Conservation (phyloP, 35 echinoderm and acorn worm genomes). For the Amphiura filiformis region DNA sequence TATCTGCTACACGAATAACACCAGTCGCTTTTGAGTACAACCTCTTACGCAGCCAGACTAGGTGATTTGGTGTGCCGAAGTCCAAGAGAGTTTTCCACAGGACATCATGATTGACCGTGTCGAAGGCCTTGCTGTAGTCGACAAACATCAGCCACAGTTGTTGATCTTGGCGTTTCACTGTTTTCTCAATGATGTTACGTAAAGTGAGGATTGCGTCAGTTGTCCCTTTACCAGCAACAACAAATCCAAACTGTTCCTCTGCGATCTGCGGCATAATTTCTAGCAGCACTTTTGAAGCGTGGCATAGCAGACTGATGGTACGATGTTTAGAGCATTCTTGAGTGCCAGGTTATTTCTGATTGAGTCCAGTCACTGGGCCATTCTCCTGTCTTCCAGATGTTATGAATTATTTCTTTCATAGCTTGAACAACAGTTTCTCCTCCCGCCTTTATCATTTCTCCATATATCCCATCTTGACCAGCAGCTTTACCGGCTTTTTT, state of each 20-base stretch:
- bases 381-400: constrained; percentile 38
- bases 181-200: constrained; percentile 43
- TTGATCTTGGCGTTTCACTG: constrained; percentile 51
- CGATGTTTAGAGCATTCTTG: constrained; percentile 39
- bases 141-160: constrained; percentile 47
- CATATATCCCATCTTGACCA: constrained; percentile 27
- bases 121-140: constrained; percentile 18
- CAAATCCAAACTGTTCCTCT: constrained; percentile 19
- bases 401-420: constrained; percentile 45
- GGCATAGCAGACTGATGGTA: constrained; percentile 45
- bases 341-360: constrained; percentile 38
- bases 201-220: constrained; percentile 22
- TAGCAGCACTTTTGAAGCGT: constrained; percentile 41
- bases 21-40: constrained; percentile 17
- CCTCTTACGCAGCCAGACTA: constrained; percentile 10
- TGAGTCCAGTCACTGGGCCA: constrained; percentile 45
- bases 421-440: constrained; percentile 40
- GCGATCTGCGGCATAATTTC: constrained; percentile 35
- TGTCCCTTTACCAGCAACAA: constrained; percentile 36
- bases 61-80: not conserved
- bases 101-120: constrained; percentile 20
- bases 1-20: constrained; percentile 9
- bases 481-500: constrained; percentile 27
- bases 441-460: constrained; percentile 46
- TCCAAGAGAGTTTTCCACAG: constrained; percentile 26